Evolutionary conservation across 2,888 invertebrate species (phyloP).

Genomic region (Hemicrepidius hirtus): DNA sequence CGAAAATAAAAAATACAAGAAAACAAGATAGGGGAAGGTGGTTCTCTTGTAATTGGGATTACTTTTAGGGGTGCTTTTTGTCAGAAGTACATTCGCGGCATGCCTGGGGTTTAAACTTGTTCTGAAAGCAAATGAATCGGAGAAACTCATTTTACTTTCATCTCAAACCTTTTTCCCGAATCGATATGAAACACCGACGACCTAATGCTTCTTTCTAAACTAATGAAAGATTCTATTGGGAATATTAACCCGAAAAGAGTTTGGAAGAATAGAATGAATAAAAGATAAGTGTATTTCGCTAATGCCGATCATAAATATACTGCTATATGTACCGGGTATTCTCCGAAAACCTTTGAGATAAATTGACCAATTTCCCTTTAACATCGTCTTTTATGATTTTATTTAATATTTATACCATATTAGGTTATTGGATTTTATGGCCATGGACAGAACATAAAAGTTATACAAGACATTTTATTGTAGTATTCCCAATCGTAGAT

Average conservation of each 20-base stretch:
- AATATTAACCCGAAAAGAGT: constrained; percentile 8
- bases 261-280: constrained; percentile 21
- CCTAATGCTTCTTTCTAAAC: constrained; percentile 12
- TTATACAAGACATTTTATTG: too few species aligned
- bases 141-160: constrained; percentile 37
- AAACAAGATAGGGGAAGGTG: neutral
- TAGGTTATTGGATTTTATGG: neutral
- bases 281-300: constrained; percentile 20
- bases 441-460: neutral
- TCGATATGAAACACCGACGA: constrained; percentile 21
- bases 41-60: constrained; percentile 24
- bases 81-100: constrained; percentile 1
- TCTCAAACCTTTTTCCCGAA: constrained; percentile 20
- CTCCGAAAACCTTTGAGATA: neutral
- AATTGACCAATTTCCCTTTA: neutral
- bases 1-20: constrained; percentile 20
- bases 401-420: constrained; percentile 3
- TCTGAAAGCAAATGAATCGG: constrained; percentile 28
- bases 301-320: constrained; percentile 16
- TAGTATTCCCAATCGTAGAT: too few species aligned
- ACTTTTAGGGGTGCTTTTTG: neutral
- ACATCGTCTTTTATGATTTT: neutral
- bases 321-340: constrained; percentile 5
- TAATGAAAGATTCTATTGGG: constrained; percentile 30
- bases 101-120: constrained; percentile 14